Evolutionary conservation across 2,888 invertebrate species (phyloP), one percentile per base, ranked within the genome.

Genomic region (Amorpha juglandis): DNA sequence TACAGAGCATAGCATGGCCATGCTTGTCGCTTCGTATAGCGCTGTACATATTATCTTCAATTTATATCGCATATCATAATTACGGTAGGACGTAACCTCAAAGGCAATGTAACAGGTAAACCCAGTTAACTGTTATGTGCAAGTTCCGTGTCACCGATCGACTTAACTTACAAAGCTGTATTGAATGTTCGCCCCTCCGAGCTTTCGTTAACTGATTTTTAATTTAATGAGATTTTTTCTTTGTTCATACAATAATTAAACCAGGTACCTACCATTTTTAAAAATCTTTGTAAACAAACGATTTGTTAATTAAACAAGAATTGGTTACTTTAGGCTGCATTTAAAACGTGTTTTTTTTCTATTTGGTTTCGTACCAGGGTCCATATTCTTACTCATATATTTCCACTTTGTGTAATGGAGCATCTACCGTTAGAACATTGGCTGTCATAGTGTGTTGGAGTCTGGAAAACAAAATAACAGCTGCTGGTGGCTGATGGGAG

Each of bases 111-210:
- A 67, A 69, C 72, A 65, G 71, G 74, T 74, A 70, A 65, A 69
- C 66, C 69, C 68, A 69, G 69, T 68, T 73, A 68, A 73, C 75
- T 69, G 76, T 76, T 74, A 71, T 63, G 70, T 67, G 69, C 65
- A 67, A 72, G 72, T 78, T 74, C 71, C 73, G 73, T 71, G 71
- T 75, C 71, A 69, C 52, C 38, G 63, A 67, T 62, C 64, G 67
- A 62, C 51, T 52, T 64, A 16, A 64, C 51, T 64, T 52, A 66
- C 35, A 66, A 52, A 62, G 33, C 33, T 62, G 52, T 35, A 45
- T 62, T 52, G 66, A 45, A 66, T 47, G 66, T 66, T 63, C 58
- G 19, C 42, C 42, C n/a, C 58, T 42, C 58, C 6, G 51, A 12
- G 51, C 50, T 63, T 63, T 38, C 16, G 38, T 63, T 63, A 63